A percentile compares a stretch with the other conserved stretches of the same genome.
Conservation (phyloP, 64 coral and sea anemone genomes). For the Stichodactyla mertensii region DNA sequence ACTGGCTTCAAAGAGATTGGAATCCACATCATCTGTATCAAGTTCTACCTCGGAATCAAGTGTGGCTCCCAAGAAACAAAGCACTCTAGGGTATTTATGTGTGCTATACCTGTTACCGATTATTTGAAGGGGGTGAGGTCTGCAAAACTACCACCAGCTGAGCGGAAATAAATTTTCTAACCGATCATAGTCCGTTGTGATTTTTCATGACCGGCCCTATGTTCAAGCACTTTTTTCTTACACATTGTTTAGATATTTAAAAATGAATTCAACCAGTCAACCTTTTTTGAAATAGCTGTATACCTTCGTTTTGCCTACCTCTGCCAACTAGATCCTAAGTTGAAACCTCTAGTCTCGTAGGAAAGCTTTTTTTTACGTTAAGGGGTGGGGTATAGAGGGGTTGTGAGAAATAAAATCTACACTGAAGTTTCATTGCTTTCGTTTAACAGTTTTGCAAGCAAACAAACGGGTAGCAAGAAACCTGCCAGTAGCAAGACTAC, state of each 20-base stretch:
- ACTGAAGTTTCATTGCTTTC: background rate
- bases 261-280: too few relatives aligned
- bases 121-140: background rate
- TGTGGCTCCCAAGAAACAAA: slow-evolving; percentile 22
- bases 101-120: background rate
- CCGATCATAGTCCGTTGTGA: too few relatives aligned
- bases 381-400: background rate
- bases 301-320: too few relatives aligned
- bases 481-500: background rate
- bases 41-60: background rate
- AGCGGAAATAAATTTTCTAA: too few relatives aligned
- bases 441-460: background rate
- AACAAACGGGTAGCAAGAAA: background rate
- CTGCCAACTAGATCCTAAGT: too few relatives aligned
- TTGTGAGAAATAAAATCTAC: background rate
- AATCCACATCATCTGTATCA: slow-evolving; percentile 17
- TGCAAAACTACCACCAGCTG: too few relatives aligned
- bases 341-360: too few relatives aligned
- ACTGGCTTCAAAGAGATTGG: slow-evolving; percentile 6
- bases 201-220: too few relatives aligned
- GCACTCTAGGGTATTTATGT: slow-evolving; percentile 8
- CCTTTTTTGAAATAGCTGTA: too few relatives aligned
- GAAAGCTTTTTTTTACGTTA: background rate
- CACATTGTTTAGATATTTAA: too few relatives aligned
- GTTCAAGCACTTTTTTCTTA: too few relatives aligned